These are phyloP conservation scores for Callitettix versicolor DNA, from an alignment of 1,140 invertebrate genomes.

Conservation along the genomic window DNA sequence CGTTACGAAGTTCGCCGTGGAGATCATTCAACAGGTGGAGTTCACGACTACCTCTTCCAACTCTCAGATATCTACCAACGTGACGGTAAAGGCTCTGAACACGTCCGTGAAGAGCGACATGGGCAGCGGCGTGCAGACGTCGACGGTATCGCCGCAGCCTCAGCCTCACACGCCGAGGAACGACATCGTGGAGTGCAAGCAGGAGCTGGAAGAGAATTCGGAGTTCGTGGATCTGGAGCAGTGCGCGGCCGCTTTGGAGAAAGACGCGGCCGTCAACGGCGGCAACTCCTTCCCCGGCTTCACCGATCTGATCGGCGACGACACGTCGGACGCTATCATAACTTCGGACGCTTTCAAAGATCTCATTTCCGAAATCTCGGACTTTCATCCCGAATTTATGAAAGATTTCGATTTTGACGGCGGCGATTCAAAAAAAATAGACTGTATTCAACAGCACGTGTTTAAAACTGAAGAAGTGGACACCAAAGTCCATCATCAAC, in stretches of 20 bases:
- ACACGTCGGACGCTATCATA: conserved; percentile 67
- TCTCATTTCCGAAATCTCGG: conserved; percentile 76
- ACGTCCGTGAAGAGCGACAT: conserved; percentile 67
- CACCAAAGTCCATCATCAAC: background rate
- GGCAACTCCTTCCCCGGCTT: conserved; percentile 58
- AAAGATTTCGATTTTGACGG: conserved; percentile 70
- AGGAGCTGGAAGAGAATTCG: conserved; percentile 56
- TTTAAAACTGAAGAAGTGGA: conserved; percentile 1
- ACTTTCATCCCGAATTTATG: conserved; percentile 71
- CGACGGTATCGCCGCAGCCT: conserved; percentile 26
- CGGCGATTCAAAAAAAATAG: conserved; percentile 32
- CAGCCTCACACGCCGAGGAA: conserved; percentile 16
- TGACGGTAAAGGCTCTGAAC: conserved; percentile 81
- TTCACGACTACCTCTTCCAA: conserved; percentile 68
- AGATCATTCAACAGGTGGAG: conserved; percentile 80
- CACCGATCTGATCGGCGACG: conserved; percentile 66
- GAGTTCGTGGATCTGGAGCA: conserved; percentile 73
- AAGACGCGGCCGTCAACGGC: conserved; percentile 60
- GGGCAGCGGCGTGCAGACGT: conserved; percentile 24
- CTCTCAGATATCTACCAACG: conserved; percentile 82
- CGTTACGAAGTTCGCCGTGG: conserved; percentile 74
- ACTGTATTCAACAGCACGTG: background rate
- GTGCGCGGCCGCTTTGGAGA: conserved; percentile 66
- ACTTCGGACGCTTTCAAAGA: conserved; percentile 77
- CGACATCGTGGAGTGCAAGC: conserved; percentile 65